Conservation (phyloP, 1,140 invertebrate genomes). For the Hestina assimilis region DNA sequence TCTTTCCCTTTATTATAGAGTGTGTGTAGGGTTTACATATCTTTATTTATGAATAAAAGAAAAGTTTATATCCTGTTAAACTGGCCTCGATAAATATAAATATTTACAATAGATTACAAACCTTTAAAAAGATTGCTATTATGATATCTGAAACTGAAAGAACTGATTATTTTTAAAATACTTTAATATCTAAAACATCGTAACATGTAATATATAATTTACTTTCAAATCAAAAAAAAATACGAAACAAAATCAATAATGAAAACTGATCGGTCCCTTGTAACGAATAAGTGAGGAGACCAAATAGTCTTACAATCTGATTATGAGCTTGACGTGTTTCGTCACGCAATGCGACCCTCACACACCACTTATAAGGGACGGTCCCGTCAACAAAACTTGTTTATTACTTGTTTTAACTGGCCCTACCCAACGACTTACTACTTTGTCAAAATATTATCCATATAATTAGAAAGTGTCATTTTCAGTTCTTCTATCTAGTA, state of each 20-base stretch:
- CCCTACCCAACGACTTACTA: slow-evolving; percentile 22
- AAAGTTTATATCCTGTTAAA: too few species aligned
- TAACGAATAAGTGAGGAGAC: slow-evolving; percentile 4
- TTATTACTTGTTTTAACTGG: slow-evolving; percentile 19
- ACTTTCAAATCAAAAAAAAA: not conserved
- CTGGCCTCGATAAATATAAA: too few species aligned
- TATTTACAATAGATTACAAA: too few species aligned
- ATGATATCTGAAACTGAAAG: too few species aligned
- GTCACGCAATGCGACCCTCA: slow-evolving; percentile 21
- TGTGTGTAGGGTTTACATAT: too few species aligned
- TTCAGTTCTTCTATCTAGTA: not conserved
- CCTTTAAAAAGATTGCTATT: too few species aligned
- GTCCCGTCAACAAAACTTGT: slow-evolving; percentile 16
- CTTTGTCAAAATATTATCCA: slow-evolving; percentile 21
- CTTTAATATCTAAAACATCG: too few species aligned
- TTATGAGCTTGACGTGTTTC: slow-evolving; percentile 14
- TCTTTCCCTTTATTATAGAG: too few species aligned
- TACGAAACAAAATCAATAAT: not conserved
- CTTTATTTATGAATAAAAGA: too few species aligned
- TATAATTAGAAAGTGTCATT: slow-evolving; percentile 20
- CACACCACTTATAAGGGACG: slow-evolving; percentile 22
- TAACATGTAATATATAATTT: too few species aligned
- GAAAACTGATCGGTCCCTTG: not conserved
- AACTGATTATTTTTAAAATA: too few species aligned
- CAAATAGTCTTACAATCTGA: slow-evolving; percentile 21